Percentiles rank a stretch among this genome's conserved stretches.
Conservation (phyloP, 2,888 invertebrate genomes). For the Parascotia fuliginaria region DNA sequence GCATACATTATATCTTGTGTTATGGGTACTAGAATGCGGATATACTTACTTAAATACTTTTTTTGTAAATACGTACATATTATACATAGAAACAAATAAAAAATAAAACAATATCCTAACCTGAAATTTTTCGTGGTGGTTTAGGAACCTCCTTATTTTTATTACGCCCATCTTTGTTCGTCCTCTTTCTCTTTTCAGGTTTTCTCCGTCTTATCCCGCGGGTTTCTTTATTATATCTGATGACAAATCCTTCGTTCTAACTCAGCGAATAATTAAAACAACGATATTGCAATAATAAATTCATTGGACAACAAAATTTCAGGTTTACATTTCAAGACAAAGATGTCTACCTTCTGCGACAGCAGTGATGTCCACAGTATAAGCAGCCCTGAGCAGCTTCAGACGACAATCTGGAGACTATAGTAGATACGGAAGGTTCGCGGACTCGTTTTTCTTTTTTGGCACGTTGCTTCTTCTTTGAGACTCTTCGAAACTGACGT, state of each 20-base stretch:
- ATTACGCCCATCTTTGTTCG: not conserved
- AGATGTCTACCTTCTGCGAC: slow-evolving; percentile 65
- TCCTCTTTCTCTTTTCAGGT: slow-evolving; percentile 11
- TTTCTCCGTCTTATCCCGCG: slow-evolving; percentile 5
- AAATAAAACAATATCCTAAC: slow-evolving; percentile 5
- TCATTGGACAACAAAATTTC: slow-evolving; percentile 31
- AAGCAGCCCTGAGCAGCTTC: slow-evolving; percentile 38
- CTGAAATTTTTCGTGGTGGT: slow-evolving; percentile 1
- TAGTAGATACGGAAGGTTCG: slow-evolving; percentile 49
- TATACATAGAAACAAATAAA: too few relatives aligned
- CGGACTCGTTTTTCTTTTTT: slow-evolving; percentile 34
- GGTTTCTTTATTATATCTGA: slow-evolving; percentile 35
- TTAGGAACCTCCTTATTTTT: slow-evolving; percentile 10
- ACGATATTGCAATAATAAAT: slow-evolving; percentile 21
- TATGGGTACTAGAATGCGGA: too few relatives aligned
- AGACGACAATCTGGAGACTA: slow-evolving; percentile 54
- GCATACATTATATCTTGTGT: too few relatives aligned
- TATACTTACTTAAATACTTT: too few relatives aligned
- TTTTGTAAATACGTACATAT: too few relatives aligned
- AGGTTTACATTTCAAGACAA: slow-evolving; percentile 37
- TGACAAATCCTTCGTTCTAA: slow-evolving; percentile 38
- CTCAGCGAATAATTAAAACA: slow-evolving; percentile 37
- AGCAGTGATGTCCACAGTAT: slow-evolving; percentile 65
- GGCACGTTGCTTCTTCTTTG: slow-evolving; percentile 40
- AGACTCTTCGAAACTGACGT: slow-evolving; percentile 33